phyloP scores from a whole-genome alignment of 2,797 vertebrate species.

The Siniperca scherzeri region DNA sequence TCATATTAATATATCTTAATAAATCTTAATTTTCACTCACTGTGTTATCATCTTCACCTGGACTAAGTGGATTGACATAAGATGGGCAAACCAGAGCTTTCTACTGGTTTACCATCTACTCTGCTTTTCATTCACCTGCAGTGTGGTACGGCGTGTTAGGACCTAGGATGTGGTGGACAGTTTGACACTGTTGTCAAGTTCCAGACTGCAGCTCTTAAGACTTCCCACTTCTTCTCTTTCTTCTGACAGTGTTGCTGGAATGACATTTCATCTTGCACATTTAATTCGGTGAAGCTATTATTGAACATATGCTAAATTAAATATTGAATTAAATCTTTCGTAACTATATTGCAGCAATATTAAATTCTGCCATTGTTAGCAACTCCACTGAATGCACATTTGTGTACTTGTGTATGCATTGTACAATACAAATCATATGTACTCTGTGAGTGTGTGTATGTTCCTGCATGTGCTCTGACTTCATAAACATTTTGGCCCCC shows the following conservation, averaged over 20 bases:
- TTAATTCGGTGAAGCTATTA: background rate
- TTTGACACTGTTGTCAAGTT: constrained; percentile 35
- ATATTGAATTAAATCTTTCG: constrained; percentile 3
- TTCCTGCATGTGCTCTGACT: constrained; percentile 59
- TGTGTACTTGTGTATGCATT: constrained; percentile 12
- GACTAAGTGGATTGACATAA: constrained; percentile 1
- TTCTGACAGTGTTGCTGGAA: background rate
- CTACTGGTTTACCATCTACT: background rate
- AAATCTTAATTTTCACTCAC: constrained; percentile 17
- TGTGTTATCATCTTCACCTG: constrained; percentile 18
- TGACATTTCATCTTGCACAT: background rate
- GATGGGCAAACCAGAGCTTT: constrained; percentile 1
- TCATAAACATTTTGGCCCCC: constrained; percentile 78
- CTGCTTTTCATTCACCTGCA: constrained; percentile 4
- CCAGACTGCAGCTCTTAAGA: constrained; percentile 15
- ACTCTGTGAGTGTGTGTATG: constrained; percentile 30
- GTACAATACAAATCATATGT: constrained; percentile 29
- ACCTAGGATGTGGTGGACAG: constrained; percentile 15
- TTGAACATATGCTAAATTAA: constrained; percentile 11
- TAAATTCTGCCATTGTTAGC: constrained; percentile 36
- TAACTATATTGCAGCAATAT: background rate
- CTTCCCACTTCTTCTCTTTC: background rate
- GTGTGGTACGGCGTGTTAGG: background rate
- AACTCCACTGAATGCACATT: constrained; percentile 17
- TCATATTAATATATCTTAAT: background rate